Evolutionary conservation across 2,113 vertebrate species (phyloP), one percentile per base, ranked within the genome.

Genomic region (Thamnophis sirtalis): DNA sequence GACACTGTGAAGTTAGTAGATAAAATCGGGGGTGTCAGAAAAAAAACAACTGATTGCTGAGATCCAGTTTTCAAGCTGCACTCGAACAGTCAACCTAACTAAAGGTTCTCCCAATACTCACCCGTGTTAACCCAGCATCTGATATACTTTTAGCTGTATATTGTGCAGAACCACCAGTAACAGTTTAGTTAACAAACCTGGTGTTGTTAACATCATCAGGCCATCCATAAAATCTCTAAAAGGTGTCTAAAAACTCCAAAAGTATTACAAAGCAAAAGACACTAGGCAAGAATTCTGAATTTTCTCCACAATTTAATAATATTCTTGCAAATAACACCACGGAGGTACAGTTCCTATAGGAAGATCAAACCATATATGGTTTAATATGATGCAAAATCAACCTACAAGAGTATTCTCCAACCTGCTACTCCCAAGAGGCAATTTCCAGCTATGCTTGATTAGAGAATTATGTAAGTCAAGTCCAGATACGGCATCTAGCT

Each of bases 1-100:
- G 11, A 24, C n/a, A 15, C 85, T 63, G 48, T 48, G 50, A 92
- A 33, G 89, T 95, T 96, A 97, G 90, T 95, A 92, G 38, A n/a
- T 56, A 92, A 94, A 88, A 54, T 80, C 53, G 89, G 92, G 68
- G 73, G 86, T 11, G 28, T 87, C 21, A 33, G 49, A 43, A 22
- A 91, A 94, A 90, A n/a, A 93, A 53, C 93, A 93, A 93, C 93
- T 91, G 63, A 91, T 38, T 93, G 0, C 4, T 55, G 13, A n/a
- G 38, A 49, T 56, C 48, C 9, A 54, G 38, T 48, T 84, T 53
- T 21, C 53, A 49, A 85, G 13, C 8, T 28, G 7, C 17, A 11
- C 63, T 60, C 7, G 28, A 60, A 48, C 13, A 48, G 58, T 86
- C 84, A 50, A 50, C 24, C 48, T 50, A 28, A 53, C 6, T 17